Evolutionary conservation across 2,113 vertebrate genomes (phyloP).

Genomic region (Eulacestoma nigropectus): DNA sequence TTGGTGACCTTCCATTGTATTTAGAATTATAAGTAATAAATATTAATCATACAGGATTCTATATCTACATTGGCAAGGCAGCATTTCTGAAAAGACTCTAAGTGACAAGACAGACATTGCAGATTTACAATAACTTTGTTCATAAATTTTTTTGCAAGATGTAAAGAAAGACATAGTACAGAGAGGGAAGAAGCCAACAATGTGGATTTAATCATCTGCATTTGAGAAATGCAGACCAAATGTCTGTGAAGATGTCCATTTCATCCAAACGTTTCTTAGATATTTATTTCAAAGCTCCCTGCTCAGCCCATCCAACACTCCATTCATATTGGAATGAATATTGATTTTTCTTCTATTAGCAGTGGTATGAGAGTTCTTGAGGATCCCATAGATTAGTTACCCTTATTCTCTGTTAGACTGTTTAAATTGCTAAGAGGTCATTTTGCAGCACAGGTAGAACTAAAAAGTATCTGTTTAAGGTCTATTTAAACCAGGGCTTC

Average conservation of each 20-base stretch:
- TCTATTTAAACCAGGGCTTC: neutral
- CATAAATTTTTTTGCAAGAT: constrained; percentile 66
- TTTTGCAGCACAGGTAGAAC: neutral
- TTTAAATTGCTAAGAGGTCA: neutral
- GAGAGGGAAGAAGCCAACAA: constrained; percentile 65
- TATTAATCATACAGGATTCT: constrained; percentile 40
- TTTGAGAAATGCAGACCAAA: constrained; percentile 73
- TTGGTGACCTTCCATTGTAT: constrained; percentile 49
- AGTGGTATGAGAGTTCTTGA: neutral
- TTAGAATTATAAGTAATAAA: constrained; percentile 44
- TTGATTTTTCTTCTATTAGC: constrained; percentile 47
- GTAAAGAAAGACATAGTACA: constrained; percentile 67
- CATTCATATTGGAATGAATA: constrained; percentile 49
- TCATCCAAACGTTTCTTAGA: constrained; percentile 69
- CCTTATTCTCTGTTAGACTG: neutral
- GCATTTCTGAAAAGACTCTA: constrained; percentile 54
- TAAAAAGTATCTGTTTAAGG: neutral
- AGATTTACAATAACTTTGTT: constrained; percentile 70
- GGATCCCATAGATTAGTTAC: neutral
- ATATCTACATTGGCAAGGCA: constrained; percentile 38
- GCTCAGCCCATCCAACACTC: constrained; percentile 45
- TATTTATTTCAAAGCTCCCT: constrained; percentile 70
- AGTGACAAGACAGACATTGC: constrained; percentile 62
- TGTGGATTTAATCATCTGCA: constrained; percentile 68
- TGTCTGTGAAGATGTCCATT: constrained; percentile 70